Conservation (phyloP, 2,797 vertebrate genomes). For the Oreochromis grahami region DNA sequence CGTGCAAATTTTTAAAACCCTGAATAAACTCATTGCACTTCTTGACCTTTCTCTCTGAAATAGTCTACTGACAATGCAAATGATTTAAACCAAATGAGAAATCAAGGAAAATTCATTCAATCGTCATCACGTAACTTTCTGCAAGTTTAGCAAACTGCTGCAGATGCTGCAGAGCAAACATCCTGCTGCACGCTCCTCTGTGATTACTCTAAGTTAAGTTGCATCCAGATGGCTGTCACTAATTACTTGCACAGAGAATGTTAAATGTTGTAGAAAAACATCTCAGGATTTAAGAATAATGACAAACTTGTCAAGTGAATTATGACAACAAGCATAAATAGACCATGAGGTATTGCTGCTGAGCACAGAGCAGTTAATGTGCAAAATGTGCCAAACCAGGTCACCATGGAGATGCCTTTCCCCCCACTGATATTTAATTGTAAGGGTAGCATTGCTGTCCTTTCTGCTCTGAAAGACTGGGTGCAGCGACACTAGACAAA, state of each 20-base stretch:
- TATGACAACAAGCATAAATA: not conserved
- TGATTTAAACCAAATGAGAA: not conserved
- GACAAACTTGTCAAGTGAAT: slow-evolving; percentile 1
- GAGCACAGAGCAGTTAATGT: not conserved
- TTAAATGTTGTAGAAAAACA: slow-evolving; percentile 36
- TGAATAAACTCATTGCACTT: accelerated
- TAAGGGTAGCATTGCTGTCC: not conserved
- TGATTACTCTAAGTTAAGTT: slow-evolving; percentile 16
- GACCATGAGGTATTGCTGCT: not conserved
- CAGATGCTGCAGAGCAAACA: not conserved
- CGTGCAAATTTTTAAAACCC: not conserved
- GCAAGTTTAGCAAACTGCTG: not conserved
- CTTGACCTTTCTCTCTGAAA: not conserved
- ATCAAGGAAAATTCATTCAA: not conserved
- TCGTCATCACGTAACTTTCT: not conserved
- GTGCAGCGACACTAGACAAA: no score
- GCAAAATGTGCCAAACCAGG: not conserved
- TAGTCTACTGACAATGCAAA: not conserved
- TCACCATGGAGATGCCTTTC: not conserved
- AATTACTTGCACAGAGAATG: slow-evolving; percentile 30
- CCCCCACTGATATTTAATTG: not conserved
- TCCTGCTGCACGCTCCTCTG: not conserved
- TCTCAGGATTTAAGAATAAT: slow-evolving; percentile 7
- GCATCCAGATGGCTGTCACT: slow-evolving; percentile 39
- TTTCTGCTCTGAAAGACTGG: not conserved